A percentile compares a stretch with the other conserved stretches of the same genome.
Conservation (phyloP, 2,888 invertebrate genomes). For the Trachelus iudaicus region DNA sequence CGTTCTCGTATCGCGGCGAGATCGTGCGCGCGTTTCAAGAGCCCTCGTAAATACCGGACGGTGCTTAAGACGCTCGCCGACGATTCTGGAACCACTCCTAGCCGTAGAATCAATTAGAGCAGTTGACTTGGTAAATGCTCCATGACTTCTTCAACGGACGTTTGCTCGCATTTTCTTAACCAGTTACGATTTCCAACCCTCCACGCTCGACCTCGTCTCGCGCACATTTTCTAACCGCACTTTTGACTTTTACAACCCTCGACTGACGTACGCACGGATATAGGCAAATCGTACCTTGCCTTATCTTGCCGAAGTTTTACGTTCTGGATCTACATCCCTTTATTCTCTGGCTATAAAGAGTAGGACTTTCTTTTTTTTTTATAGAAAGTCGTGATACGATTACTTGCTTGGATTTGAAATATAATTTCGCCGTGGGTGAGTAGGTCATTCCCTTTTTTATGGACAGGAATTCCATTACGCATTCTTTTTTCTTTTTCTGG, state of each 20-base stretch:
- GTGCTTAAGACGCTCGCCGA: neutral
- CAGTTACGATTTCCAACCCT: slow-evolving; percentile 9
- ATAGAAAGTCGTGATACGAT: neutral
- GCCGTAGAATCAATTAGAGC: slow-evolving; percentile 31
- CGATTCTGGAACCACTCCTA: neutral
- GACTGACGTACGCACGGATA: neutral
- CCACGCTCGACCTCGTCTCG: neutral
- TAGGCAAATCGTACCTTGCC: neutral
- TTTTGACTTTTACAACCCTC: neutral
- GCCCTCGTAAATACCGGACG: slow-evolving; percentile 29
- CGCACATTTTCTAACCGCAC: neutral
- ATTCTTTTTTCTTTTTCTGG: neutral
- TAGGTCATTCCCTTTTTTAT: neutral
- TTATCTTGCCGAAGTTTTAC: neutral
- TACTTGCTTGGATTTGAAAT: neutral
- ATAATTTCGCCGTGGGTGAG: too few relatives aligned
- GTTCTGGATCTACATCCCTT: neutral
- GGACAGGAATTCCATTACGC: neutral
- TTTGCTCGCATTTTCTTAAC: slow-evolving; percentile 5
- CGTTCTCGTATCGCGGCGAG: slow-evolving; percentile 16
- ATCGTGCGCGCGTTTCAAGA: slow-evolving; percentile 21
- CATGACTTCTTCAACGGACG: neutral
- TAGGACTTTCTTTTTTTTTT: neutral
- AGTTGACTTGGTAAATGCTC: slow-evolving; percentile 34
- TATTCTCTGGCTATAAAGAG: neutral